A percentile compares a stretch with the other conserved stretches of the same genome.
These are phyloP conservation scores for Caenorhabditis angaria DNA, from an alignment of 2,888 invertebrate genomes.

Conservation along the genomic window DNA sequence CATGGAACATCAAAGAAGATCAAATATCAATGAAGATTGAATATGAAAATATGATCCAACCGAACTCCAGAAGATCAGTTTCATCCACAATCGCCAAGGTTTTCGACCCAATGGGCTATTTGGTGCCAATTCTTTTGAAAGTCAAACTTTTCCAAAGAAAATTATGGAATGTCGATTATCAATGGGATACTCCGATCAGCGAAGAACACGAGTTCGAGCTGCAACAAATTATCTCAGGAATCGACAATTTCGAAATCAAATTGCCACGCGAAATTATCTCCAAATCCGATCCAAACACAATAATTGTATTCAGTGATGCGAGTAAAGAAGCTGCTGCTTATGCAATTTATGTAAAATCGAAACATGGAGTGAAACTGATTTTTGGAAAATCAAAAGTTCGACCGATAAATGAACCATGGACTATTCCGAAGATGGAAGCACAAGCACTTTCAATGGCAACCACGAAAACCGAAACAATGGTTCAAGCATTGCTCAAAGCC, in stretches of 20 bases:
- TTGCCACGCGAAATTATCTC: not conserved
- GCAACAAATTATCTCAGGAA: not conserved
- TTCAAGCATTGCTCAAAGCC: not conserved
- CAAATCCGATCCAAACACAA: not conserved
- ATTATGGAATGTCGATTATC: conserved; percentile 49
- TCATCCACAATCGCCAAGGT: conserved; percentile 47
- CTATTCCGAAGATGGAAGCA: conserved; percentile 6
- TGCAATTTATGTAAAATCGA: not conserved
- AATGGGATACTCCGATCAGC: conserved; percentile 10
- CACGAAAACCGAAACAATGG: not conserved
- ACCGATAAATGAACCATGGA: not conserved
- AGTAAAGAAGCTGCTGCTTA: not conserved
- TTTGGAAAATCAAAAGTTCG: not conserved
- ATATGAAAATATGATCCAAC: not conserved
- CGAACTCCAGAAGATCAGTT: conserved; percentile 5
- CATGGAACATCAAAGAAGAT: conserved; percentile 8
- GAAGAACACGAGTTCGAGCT: not conserved
- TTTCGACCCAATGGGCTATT: conserved; percentile 69
- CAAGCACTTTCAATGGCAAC: not conserved
- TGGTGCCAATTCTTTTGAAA: conserved; percentile 51
- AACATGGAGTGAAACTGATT: not conserved
- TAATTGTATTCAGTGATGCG: not conserved
- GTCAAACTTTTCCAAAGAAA: conserved; percentile 46
- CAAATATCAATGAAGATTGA: not conserved
- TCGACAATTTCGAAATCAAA: not conserved